These are phyloP conservation scores for Pelosia muscerda DNA, from an alignment of 2,888 invertebrate genomes.

Conservation along the genomic window DNA sequence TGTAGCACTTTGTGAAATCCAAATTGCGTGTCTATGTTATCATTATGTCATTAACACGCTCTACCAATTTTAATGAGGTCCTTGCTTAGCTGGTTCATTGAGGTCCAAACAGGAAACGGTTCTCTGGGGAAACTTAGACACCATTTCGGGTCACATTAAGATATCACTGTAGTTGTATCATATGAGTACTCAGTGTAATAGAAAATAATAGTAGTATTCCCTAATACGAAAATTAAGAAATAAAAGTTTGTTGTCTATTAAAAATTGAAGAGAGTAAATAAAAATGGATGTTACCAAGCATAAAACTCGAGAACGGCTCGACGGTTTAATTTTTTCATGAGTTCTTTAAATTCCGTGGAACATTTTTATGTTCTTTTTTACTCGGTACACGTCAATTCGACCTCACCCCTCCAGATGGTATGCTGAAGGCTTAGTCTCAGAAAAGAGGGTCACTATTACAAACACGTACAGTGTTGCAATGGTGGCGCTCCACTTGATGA, in stretches of 20 bases:
- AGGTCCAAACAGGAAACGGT: constrained; percentile 61
- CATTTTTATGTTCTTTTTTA: too few species aligned
- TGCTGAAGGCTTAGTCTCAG: too few species aligned
- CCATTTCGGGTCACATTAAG: constrained; percentile 61
- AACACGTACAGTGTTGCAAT: too few species aligned
- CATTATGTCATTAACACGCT: constrained; percentile 40
- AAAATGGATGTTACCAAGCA: too few species aligned
- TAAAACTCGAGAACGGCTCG: too few species aligned
- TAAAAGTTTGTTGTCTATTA: neutral
- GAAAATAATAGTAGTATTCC: neutral
- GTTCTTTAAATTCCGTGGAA: too few species aligned
- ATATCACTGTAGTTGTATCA: constrained; percentile 55
- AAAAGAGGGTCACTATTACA: too few species aligned
- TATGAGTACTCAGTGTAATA: constrained; percentile 26
- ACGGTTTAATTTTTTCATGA: too few species aligned
- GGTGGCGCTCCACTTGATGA: too few species aligned
- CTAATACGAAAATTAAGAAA: neutral
- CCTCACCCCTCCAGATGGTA: too few species aligned
- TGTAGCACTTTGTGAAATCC: constrained; percentile 34
- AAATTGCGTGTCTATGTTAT: constrained; percentile 42
- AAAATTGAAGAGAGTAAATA: too few species aligned
- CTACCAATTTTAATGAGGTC: constrained; percentile 45
- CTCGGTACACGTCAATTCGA: too few species aligned
- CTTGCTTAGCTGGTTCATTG: constrained; percentile 54
- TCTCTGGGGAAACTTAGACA: constrained; percentile 59